These are phyloP conservation scores for Micrasema longulum DNA, from an alignment of 1,140 invertebrate genomes.

Conservation along the genomic window DNA sequence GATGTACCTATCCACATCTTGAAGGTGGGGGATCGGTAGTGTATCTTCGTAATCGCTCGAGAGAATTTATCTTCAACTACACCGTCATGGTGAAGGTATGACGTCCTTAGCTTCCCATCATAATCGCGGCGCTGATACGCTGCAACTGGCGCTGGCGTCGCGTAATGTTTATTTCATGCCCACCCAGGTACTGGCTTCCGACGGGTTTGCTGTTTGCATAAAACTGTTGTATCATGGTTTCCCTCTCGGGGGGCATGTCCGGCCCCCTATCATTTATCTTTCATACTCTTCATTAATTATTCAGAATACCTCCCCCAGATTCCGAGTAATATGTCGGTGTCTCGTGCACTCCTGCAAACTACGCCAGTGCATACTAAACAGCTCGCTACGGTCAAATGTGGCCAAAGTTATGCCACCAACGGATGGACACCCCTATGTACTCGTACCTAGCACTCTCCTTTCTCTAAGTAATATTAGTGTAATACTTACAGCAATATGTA, in stretches of 20 bases:
- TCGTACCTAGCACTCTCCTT: too few species aligned
- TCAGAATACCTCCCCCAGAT: constrained; percentile 52
- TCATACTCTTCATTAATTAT: constrained; percentile 53
- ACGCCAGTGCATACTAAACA: constrained; percentile 49
- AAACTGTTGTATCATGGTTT: constrained; percentile 31
- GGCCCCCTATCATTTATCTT: constrained; percentile 52
- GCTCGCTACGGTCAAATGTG: constrained; percentile 24
- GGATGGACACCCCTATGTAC: constrained; percentile 1
- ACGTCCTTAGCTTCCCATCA: too few species aligned
- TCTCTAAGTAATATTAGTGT: too few species aligned
- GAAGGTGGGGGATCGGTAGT: too few species aligned
- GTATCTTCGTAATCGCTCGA: too few species aligned
- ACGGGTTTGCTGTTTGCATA: constrained; percentile 18
- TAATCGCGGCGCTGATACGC: too few species aligned
- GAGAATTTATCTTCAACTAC: too few species aligned
- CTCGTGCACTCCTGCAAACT: constrained; percentile 40
- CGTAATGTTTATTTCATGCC: neutral
- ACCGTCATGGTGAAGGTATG: too few species aligned
- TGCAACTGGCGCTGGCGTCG: too few species aligned
- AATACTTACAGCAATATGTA: too few species aligned
- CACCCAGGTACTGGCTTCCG: constrained; percentile 15
- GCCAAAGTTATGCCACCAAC: constrained; percentile 10
- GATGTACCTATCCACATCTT: too few species aligned
- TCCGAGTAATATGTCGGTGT: constrained; percentile 51
- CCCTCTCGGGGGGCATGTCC: constrained; percentile 29